Conservation (phyloP, 2,797 vertebrate species). For the Channa striata region DNA sequence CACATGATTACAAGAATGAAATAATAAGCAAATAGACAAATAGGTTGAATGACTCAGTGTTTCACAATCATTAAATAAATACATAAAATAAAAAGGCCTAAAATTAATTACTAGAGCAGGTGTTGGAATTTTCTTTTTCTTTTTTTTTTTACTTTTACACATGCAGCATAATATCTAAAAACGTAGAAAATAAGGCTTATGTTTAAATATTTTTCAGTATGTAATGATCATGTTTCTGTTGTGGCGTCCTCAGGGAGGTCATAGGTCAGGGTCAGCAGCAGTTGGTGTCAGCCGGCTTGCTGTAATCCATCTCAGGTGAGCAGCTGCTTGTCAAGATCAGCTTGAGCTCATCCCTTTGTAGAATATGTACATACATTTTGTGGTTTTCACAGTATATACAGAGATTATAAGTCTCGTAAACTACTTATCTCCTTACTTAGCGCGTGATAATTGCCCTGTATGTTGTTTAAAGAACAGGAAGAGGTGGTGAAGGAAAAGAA, state of each 20-base stretch:
- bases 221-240: neutral
- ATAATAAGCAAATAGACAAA: too few species aligned
- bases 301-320: neutral
- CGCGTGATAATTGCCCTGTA: constrained; percentile 2
- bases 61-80: too few species aligned
- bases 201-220: neutral
- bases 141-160: too few species aligned
- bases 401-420: constrained; percentile 24
- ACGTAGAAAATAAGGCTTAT: too few species aligned
- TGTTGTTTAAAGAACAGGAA: constrained; percentile 47
- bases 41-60: too few species aligned
- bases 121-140: too few species aligned
- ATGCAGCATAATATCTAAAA: neutral
- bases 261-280: constrained; percentile 41
- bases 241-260: constrained; percentile 6
- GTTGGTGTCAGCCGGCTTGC: constrained; percentile 21
- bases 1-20: too few species aligned
- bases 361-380: neutral
- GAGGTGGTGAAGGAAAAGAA: constrained; percentile 40
- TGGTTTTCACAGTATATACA: neutral
- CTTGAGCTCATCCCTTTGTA: neutral
- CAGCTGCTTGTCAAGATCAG: constrained; percentile 33
- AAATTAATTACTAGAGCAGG: too few species aligned
- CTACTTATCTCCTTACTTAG: neutral
- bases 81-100: too few species aligned